Evolutionary conservation across 2,797 vertebrate species (phyloP).

Genomic region (Eleutherodactylus coqui): DNA sequence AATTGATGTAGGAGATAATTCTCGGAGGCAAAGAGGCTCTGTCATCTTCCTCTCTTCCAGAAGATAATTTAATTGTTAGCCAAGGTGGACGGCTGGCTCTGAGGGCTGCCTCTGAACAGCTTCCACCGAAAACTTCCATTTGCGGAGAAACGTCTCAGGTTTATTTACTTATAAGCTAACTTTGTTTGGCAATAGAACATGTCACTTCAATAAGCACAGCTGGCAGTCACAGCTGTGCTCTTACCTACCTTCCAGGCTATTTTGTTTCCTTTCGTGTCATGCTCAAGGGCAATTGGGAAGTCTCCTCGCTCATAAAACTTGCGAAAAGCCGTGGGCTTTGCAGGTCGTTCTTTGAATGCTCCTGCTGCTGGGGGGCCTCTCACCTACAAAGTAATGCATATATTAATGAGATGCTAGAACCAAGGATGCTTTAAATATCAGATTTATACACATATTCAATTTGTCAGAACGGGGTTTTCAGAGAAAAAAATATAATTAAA

Average conservation of each 20-base stretch:
- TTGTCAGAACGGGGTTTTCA: neutral
- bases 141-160: conserved; percentile 69
- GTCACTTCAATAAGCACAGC: conserved; percentile 68
- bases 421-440: neutral
- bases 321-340: conserved; percentile 87
- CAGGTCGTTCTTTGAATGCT: conserved; percentile 85
- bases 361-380: conserved; percentile 85
- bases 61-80: conserved; percentile 79
- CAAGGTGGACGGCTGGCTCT: conserved; percentile 74
- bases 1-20: conserved; percentile 74
- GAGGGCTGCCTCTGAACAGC: conserved; percentile 66
- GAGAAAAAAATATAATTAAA: neutral
- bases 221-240: conserved; percentile 68
- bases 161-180: conserved; percentile 73
- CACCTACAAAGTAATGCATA: conserved; percentile 75
- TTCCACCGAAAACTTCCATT: conserved; percentile 66
- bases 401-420: conserved; percentile 37
- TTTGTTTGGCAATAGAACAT: conserved; percentile 71
- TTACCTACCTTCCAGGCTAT: conserved; percentile 84
- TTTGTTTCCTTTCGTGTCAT: conserved; percentile 77
- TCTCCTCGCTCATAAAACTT: conserved; percentile 92
- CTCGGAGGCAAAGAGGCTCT: conserved; percentile 76
- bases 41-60: conserved; percentile 75
- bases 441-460: neutral
- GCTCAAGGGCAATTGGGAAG: conserved; percentile 83